Conservation (phyloP, 2,888 invertebrate species). For the Patella depressa region DNA sequence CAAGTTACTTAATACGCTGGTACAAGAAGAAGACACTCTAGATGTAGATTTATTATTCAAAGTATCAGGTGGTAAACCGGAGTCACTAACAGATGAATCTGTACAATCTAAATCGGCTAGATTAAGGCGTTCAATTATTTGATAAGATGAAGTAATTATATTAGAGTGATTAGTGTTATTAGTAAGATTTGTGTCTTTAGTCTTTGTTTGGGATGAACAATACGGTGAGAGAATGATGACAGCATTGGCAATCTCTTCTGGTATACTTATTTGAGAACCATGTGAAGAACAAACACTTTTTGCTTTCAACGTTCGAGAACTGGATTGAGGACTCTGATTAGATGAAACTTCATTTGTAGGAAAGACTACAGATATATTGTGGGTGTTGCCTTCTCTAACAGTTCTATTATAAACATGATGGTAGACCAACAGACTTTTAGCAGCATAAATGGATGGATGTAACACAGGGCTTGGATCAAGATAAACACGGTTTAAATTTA, state of each 20-base stretch:
- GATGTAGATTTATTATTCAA: conserved; percentile 27
- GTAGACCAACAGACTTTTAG: conserved; percentile 78
- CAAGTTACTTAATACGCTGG: conserved; percentile 51
- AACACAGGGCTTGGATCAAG: conserved; percentile 81
- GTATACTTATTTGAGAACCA: not conserved
- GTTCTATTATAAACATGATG: conserved; percentile 70
- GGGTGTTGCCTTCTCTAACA: conserved; percentile 11
- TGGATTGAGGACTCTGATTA: not conserved
- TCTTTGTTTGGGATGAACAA: not conserved
- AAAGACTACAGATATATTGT: not conserved
- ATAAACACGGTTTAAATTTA: conserved; percentile 90
- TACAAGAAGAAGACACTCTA: conserved; percentile 50
- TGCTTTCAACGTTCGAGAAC: not conserved
- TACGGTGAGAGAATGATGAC: not conserved
- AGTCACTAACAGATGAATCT: conserved; percentile 38
- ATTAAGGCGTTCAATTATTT: conserved; percentile 53
- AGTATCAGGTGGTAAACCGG: conserved; percentile 22
- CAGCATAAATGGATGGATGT: conserved; percentile 90
- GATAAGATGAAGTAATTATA: not conserved
- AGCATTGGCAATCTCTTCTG: not conserved
- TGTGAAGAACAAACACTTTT: not conserved
- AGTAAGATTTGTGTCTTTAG: not conserved
- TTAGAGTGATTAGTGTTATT: not conserved
- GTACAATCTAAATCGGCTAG: conserved; percentile 48
- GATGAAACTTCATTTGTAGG: not conserved